Evolutionary conservation across 2,888 invertebrate species (phyloP), one percentile per base, ranked within the genome.

Genomic region (Acanthosepion pharaonis): DNA sequence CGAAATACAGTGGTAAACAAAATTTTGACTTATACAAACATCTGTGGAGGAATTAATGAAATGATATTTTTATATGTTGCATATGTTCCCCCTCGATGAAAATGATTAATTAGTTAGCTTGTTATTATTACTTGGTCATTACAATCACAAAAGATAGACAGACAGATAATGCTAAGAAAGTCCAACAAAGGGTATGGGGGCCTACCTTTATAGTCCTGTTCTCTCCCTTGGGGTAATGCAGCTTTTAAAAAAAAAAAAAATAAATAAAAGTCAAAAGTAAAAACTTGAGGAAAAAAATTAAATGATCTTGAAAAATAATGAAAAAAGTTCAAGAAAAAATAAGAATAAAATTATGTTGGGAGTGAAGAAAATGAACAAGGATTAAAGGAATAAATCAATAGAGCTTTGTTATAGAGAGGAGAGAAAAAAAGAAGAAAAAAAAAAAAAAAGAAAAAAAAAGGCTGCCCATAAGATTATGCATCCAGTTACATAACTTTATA

Each of bases 191-290:
- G 93, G 93, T 93, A 92, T 51, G 49, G 93, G 53, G 53, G 49
- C 93, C 93, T 93, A 93, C 93, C 93, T 93, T 93, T 93, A 51
- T 93, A 93, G 93, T 93, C 93, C 93, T 93, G 93, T 93, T 93
- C 93, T 93, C 93, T 49, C 53, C 93, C 93, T 53, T 93, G 93
- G 93, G 93, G 93, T 93, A 93, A 93, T 53, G 93, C 93, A 93
- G 93, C 93, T 93, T 93, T 93, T 33, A 51, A 93, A 93, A 93
- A 92, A 92, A 49, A 93, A 92, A 92, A 9, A 51, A 93, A 51
- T 51, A 49, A 93, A 92, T 49, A 9, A 51, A 53, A 78, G n/a
- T 78, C 11, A 92, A 48, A 92, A 28, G 28, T 51, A 49, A 51
- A 92, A 92, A 48, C 92, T 18, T 92, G 28, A 49, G 28, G 92